Evolutionary conservation across 2,113 vertebrate species (phyloP).

Genomic region (Colius striatus): DNA sequence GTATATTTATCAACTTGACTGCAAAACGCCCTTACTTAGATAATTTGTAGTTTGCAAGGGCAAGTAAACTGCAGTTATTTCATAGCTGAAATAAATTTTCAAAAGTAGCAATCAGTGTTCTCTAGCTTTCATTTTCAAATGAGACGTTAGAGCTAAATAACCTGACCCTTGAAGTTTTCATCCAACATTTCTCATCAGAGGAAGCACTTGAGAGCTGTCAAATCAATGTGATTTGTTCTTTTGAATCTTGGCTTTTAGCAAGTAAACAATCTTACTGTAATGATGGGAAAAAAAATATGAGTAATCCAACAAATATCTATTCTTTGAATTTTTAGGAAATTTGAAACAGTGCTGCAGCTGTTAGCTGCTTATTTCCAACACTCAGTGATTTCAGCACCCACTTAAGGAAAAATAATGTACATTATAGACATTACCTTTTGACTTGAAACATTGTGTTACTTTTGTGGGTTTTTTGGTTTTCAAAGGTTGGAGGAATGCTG

Average conservation of each 20-base stretch:
- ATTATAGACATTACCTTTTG: not conserved
- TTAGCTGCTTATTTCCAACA: not conserved
- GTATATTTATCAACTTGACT: not conserved
- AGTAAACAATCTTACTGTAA: not conserved
- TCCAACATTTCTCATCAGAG: not conserved
- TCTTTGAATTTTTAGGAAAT: not conserved
- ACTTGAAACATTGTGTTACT: not conserved
- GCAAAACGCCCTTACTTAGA: not conserved
- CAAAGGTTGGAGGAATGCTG: not conserved
- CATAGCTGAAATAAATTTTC: not conserved
- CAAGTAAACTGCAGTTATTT: not conserved
- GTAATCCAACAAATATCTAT: not conserved
- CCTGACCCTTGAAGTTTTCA: not conserved
- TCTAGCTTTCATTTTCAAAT: not conserved
- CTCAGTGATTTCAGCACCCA: not conserved
- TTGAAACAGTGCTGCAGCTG: not conserved
- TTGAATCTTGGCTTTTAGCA: not conserved
- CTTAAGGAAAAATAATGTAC: rapidly evolving
- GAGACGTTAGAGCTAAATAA: not conserved
- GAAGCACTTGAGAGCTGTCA: not conserved
- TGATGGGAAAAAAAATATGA: not conserved
- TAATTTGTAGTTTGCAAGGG: not conserved
- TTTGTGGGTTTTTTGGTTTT: not conserved
- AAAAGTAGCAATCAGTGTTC: not conserved
- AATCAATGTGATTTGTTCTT: not conserved